Base-by-base conservation (phyloP, 1,140 invertebrate genomes). In the Aphaenogaster floridana region DNA sequence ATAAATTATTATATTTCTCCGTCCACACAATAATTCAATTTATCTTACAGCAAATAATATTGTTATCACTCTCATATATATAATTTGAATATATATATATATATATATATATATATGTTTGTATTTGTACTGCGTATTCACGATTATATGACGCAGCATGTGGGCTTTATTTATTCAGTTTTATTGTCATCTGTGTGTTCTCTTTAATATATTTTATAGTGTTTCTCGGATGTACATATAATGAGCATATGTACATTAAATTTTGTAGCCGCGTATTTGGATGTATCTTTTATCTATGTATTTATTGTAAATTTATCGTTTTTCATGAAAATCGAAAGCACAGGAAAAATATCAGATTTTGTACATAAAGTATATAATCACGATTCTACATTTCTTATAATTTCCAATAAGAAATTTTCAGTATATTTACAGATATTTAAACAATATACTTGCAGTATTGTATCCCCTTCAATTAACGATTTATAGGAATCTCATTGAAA, bases 1-100 rank as follows among this genome's bases (percentile, higher is more conserved):
- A 81, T 86, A 52, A 39, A 45, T 79, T 80, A 88, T 84, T 85
- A 42, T 88, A 76, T 52, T 86, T 66, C 15, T 90, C 89, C 89
- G 89, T 90, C 89, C 89, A 86, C 36, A 45, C 7, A 39, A 74
- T 8, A 63, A 64, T 72, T 52, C 34, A 88, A 8, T 78, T 88
- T 45, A 17, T 13, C 11, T 42, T 39, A 36, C 54, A 57, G 11
- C 42, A 69, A 59, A 8, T 81, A 34, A 69, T 69, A 52, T 28
- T 68, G 11, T 68, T 80, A 6, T 80, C 48, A 52, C 11, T n/a
- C 42, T 45, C 6, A 6, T n/a, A 17, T 64, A 48, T 71, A 17
- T 79, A 34, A 79, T 39, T 79, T 79, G 45, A n/a, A 39, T 39
- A 64, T 66, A 78, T 64, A 54, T 72, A 15, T 72, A 21, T 21